Base-by-base conservation (phyloP, 1,140 invertebrate species). In the Drosophila albomicans region DNA sequence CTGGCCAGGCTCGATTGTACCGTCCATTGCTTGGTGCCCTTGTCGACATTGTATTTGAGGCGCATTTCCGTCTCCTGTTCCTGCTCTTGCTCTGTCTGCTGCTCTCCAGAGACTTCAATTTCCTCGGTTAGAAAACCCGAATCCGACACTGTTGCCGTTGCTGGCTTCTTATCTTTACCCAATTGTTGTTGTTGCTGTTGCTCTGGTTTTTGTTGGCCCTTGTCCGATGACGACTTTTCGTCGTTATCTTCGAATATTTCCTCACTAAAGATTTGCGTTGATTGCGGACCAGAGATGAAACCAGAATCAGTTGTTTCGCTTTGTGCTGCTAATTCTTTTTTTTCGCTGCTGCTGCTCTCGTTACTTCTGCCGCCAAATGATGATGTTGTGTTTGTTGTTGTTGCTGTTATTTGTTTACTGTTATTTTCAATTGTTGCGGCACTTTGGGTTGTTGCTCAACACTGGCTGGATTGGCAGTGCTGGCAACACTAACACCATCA, bases 221-320 rank as follows among this genome's bases (percentile, higher is more conserved):
- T 41, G 30, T 71, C 61, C 51, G 16, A 16, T 8, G 15, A 38
- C 62, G 43, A 67, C 49, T 67, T 54, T 48, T 69, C 59, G 45
- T 69, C 58, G 56, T 69, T 54, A 46, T 69, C 58, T 48, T 66
- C 73, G 45, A 38, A 67, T 41, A 91, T 63, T 68, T 88, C 81
- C 67, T 65, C 87, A 67, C 84, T 88, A 57, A 75, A 84, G 48
- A 88, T 88, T 73, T 79, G 84, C 46, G 76, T 72, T 76, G 89
- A 82, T 80, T 91, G 91, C 52, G 87, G 82, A 13, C 91, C 91
- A 20, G 91, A 92, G 54, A 92, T 81, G 52, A 92, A 92, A 62
- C 91, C 93, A 57, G 93, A 93, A 92, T 94, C 94, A 62, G 82
- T 92, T 57, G 91, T 87, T 64, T 93, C 92, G 45, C 78, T 84